Evolutionary conservation across 1,140 invertebrate genomes (phyloP).

Genomic region (Amyelois transitella): DNA sequence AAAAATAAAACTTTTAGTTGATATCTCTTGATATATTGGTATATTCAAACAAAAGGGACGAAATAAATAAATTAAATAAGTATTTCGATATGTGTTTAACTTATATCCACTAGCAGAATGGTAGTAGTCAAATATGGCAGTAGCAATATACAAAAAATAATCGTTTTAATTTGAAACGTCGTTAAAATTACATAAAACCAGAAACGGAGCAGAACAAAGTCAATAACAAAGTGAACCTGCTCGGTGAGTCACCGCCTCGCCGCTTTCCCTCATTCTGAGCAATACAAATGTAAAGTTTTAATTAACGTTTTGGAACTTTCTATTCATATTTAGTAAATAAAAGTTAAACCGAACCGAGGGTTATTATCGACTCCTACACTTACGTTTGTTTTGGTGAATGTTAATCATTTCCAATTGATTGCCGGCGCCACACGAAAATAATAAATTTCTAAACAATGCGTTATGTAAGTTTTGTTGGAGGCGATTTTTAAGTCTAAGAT

Average conservation of each 20-base stretch:
- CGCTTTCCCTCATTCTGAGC: slow-evolving; percentile 31
- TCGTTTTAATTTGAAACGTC: neutral
- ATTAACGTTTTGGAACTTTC: slow-evolving; percentile 46
- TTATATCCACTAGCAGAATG: too few relatives aligned
- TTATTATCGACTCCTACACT: neutral
- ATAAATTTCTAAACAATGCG: neutral
- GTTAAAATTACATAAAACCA: slow-evolving; percentile 9
- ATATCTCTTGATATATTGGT: too few relatives aligned
- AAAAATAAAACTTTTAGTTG: too few relatives aligned
- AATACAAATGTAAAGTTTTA: slow-evolving; percentile 38
- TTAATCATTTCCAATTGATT: neutral
- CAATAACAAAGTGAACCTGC: slow-evolving; percentile 23
- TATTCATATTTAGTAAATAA: slow-evolving; percentile 18
- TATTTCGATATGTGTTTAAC: too few relatives aligned
- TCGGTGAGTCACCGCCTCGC: slow-evolving; percentile 31
- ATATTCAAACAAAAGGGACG: too few relatives aligned
- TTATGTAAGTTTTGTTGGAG: neutral
- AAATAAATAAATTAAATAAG: too few relatives aligned
- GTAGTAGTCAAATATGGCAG: neutral
- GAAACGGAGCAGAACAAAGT: slow-evolving; percentile 15
- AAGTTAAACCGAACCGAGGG: neutral
- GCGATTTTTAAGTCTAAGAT: slow-evolving; percentile 58
- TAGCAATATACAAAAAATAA: neutral
- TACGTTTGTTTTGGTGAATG: neutral
- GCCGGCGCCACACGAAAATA: neutral